Percentiles rank a stretch among this genome's conserved stretches.
Conservation (phyloP, 1,140 invertebrate species). For the Drosophila cardini region DNA sequence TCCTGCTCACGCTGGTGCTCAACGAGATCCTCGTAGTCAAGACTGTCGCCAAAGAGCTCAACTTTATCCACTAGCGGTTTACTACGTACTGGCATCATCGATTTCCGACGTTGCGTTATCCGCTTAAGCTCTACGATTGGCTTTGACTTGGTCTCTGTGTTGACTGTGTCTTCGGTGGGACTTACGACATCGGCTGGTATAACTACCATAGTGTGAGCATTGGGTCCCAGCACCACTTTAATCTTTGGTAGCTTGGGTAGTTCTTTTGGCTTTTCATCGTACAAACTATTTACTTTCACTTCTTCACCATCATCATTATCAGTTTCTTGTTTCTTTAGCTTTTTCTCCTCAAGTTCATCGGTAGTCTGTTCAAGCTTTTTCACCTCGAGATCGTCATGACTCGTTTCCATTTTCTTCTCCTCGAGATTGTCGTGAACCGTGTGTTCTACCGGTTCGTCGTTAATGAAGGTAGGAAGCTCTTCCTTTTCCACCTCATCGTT, state of each 20-base stretch:
- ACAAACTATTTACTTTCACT: neutral
- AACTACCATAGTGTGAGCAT: conserved; percentile 41
- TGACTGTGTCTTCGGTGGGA: neutral
- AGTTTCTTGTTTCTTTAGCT: too few species aligned
- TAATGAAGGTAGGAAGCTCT: too few species aligned
- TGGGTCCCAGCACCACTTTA: conserved; percentile 58
- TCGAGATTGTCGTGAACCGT: too few species aligned
- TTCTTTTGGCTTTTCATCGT: neutral
- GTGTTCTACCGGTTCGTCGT: too few species aligned
- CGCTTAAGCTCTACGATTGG: conserved; percentile 5
- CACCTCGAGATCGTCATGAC: too few species aligned
- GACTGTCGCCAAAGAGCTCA: conserved; percentile 35
- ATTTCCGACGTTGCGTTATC: conserved; percentile 53
- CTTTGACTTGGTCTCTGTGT: conserved; percentile 7
- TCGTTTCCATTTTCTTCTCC: neutral
- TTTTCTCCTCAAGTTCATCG: too few species aligned
- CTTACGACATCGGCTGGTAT: neutral
- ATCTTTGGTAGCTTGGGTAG: conserved; percentile 46
- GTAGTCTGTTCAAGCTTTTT: too few species aligned
- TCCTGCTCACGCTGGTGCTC: conserved; percentile 28
- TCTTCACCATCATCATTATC: neutral
- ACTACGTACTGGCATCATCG: conserved; percentile 59
- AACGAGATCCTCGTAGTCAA: conserved; percentile 55
- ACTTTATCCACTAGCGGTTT: conserved; percentile 53
- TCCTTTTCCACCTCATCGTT: neutral